Conservation (phyloP, 2,797 vertebrate genomes). For the Poecilia gillii region DNA sequence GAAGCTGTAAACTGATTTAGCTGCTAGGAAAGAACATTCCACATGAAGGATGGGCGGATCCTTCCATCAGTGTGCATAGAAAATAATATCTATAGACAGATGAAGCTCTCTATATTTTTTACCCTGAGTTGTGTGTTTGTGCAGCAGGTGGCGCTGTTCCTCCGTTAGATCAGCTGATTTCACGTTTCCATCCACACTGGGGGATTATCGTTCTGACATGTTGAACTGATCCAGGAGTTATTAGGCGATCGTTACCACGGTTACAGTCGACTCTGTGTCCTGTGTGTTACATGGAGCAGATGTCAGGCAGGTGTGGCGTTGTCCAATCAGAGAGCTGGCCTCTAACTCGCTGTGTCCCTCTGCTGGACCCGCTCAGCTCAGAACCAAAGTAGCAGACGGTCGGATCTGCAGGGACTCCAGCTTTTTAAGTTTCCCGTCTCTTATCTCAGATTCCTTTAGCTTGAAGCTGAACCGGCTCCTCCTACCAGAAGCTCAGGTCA, state of each 20-base stretch:
- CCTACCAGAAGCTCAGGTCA: conserved; percentile 35
- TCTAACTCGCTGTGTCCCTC: conserved; percentile 38
- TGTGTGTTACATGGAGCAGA: conserved; percentile 23
- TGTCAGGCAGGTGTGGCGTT: conserved; percentile 6
- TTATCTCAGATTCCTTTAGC: conserved; percentile 9
- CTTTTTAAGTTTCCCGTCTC: conserved; percentile 29
- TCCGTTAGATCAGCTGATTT: conserved; percentile 1
- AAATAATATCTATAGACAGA: conserved; percentile 41
- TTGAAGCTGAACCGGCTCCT: conserved; percentile 37
- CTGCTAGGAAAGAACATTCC: conserved; percentile 91
- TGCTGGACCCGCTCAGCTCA: conserved; percentile 43
- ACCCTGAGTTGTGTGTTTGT: conserved; percentile 42
- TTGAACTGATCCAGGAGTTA: conserved; percentile 48
- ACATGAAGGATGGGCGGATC: conserved; percentile 83
- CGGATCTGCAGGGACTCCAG: conserved; percentile 21
- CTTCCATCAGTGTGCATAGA: conserved; percentile 66
- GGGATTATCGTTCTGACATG: conserved; percentile 3
- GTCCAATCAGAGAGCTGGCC: conserved; percentile 60
- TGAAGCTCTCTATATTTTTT: conserved; percentile 27
- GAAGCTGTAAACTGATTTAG: conserved; percentile 46
- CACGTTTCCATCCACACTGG: background rate
- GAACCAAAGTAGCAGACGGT: conserved; percentile 72
- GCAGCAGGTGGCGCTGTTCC: conserved; percentile 8
- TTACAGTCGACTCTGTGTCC: conserved; percentile 40
- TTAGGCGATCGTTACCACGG: conserved; percentile 46